Evolutionary conservation across 2,113 vertebrate species (phyloP).

Genomic region (Entosphenus tridentatus): DNA sequence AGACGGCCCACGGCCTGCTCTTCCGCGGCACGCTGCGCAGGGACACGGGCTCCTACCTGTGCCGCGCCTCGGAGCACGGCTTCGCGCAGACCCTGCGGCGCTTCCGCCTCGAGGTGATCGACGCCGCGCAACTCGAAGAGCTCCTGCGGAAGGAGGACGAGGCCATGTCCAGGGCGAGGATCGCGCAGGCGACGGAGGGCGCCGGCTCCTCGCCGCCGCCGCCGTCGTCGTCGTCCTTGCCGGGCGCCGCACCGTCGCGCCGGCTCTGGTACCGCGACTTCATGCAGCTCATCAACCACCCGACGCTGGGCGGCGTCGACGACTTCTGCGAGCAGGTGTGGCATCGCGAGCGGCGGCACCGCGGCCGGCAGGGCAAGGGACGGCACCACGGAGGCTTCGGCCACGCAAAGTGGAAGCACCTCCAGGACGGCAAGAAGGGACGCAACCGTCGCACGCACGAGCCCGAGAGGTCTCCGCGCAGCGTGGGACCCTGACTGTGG

Average conservation of each 20-base stretch:
- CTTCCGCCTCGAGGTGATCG: slow-evolving; percentile 74
- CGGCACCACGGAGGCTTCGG: slow-evolving; percentile 23
- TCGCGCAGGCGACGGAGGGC: too few species aligned
- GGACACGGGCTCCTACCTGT: slow-evolving; percentile 65
- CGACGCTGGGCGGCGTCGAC: slow-evolving; percentile 76
- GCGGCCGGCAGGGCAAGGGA: slow-evolving; percentile 13
- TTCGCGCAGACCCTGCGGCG: slow-evolving; percentile 80
- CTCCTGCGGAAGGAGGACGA: slow-evolving; percentile 48
- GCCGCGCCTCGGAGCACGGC: slow-evolving; percentile 75
- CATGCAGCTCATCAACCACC: slow-evolving; percentile 81
- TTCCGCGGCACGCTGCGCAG: slow-evolving; percentile 47
- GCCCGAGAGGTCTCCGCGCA: slow-evolving; percentile 78
- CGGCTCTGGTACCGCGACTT: slow-evolving; percentile 97
- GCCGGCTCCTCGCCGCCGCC: too few species aligned
- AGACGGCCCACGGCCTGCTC: slow-evolving; percentile 64
- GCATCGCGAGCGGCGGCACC: slow-evolving; percentile 68
- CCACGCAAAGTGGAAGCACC: slow-evolving; percentile 76
- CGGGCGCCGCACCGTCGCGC: slow-evolving; percentile 29
- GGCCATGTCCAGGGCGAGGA: slow-evolving; percentile 22
- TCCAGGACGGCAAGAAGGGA: slow-evolving; percentile 87
- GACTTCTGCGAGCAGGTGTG: slow-evolving; percentile 97
- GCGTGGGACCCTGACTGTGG: slow-evolving; percentile 24
- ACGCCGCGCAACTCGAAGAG: slow-evolving; percentile 56
- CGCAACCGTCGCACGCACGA: slow-evolving; percentile 97
- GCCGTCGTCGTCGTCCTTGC: slow-evolving; percentile 12